Base-by-base conservation (phyloP, 23 tunicate genomes). In the Halocynthia roretzi region DNA sequence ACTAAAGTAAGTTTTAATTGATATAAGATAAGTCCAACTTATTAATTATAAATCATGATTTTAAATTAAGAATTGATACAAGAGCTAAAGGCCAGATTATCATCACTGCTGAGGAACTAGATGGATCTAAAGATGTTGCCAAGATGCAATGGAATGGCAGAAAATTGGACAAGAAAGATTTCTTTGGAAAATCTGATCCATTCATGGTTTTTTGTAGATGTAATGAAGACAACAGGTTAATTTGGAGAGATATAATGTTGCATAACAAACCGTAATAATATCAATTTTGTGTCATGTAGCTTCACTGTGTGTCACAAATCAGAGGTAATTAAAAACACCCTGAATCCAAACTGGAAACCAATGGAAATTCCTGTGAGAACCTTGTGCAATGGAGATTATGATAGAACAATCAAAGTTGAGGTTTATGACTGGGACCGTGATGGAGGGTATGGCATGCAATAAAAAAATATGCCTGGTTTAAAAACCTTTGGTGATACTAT, bases 371-470 rank as follows among this genome's bases (percentile, higher is more conserved):
- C 98, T 6, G 87, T 92, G 9, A 76, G 88, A 50, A 83, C 80
- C 7, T 50, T 92, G 6, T 92, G 98, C 74, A 92, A 92, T 61
- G 98, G 98, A 0, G 98, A 92, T 63, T 19, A 71, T 54, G 98
- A 92, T n/a, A 71, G 98, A 68, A 86, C 92, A 5, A 92, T 92
- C 21, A 92, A 92, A 86, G 85, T 92, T 0, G 98, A 92, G 48
- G 92, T 92, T 51, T 92, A 92, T 60, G 98, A 92, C 65, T 92
- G 92, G 91, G 87, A 92, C 75, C 60, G 89, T 14, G 88, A 92
- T 56, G 98, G 98, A 60, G 88, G 89, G 98, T 92, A 67, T 78
- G 85, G 44, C 44, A 31, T 4, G 4, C 44, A 31, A 31, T 31
- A 31, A 31, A 4, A 31, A 31, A 31, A 31, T 31, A 31, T 31